Evolutionary conservation across 1,140 invertebrate genomes (phyloP).

Genomic region (Pogonomyrmex barbatus): DNA sequence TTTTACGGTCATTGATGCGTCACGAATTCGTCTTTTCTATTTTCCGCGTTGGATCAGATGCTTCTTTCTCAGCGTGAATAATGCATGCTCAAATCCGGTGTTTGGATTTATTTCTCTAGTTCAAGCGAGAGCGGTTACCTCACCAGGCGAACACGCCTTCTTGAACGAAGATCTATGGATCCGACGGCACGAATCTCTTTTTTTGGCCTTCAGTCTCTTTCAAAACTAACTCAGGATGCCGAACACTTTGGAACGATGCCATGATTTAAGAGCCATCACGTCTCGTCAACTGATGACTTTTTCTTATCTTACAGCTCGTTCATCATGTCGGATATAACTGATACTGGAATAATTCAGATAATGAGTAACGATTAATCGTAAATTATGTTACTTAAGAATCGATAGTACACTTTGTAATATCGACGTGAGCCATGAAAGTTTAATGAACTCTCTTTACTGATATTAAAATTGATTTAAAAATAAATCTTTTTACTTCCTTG

Average conservation of each 20-base stretch:
- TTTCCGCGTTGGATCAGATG: background rate
- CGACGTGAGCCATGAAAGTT: background rate
- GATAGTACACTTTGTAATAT: background rate
- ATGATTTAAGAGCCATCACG: slow-evolving; percentile 51
- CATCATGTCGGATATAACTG: slow-evolving; percentile 43
- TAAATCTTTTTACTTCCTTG: slow-evolving; percentile 16
- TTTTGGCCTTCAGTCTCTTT: slow-evolving; percentile 23
- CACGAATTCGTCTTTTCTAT: slow-evolving; percentile 34
- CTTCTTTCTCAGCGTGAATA: slow-evolving; percentile 40
- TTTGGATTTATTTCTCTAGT: slow-evolving; percentile 52
- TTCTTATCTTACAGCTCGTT: slow-evolving; percentile 39
- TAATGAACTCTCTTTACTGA: background rate
- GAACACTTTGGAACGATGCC: slow-evolving; percentile 52
- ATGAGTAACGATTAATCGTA: slow-evolving; percentile 26
- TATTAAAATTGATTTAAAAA: slow-evolving; percentile 13
- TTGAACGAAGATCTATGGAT: slow-evolving; percentile 37
- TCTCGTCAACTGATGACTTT: slow-evolving; percentile 33
- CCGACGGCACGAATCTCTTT: slow-evolving; percentile 13
- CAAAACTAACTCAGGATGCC: slow-evolving; percentile 25
- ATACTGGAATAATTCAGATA: slow-evolving; percentile 33
- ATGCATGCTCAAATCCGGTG: slow-evolving; percentile 45
- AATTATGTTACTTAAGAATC: slow-evolving; percentile 33
- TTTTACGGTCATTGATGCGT: background rate
- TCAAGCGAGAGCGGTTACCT: background rate
- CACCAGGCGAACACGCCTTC: background rate